Base-by-base conservation (phyloP, 2,113 vertebrate genomes). In the Dipodomys spectabilis region DNA sequence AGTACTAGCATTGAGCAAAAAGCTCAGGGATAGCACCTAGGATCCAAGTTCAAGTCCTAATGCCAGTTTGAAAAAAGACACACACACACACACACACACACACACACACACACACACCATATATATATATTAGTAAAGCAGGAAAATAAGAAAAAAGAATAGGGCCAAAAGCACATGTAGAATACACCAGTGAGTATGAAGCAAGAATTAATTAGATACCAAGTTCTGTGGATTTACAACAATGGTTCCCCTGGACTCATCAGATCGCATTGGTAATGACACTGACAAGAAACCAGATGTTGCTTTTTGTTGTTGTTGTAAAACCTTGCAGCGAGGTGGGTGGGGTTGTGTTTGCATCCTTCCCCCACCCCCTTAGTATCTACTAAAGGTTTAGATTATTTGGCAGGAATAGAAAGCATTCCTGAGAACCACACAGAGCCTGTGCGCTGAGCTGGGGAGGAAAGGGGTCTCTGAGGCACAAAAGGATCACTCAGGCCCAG, bases 281-380 rank as follows among this genome's bases (percentile, higher is more conserved):
- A 79, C 67, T 82, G 84, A 71, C 65, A 64, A 93, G 90, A 95
- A 96, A 95, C 74, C 97, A 97, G 96, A 97, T 96, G 97, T 93
- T 88, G 73, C 23, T 93, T 96, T 90, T 93, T 39, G 39, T 39
- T 39, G 39, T 39, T 39, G 39, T 93, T 80, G 62, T 23, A 79
- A 53, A 91, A 39, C 79, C 62, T 53, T 62, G 79, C 53, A 49
- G 74, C 67, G 84, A 71, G 75, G 72, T 64, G 74, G 87, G 78
- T 67, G 94, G 69, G 71, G 74, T 44, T 75, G 32, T 32, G 72
- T 53, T 73, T 35, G n/a, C 92, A 86, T 28, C 39, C 53, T 16
- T 18, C 87, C 71, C 88, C 27, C 57, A 69, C 64, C 71, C 74
- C 13, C 9, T 11, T 49, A 11, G 49, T 81, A n/a, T 57, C 88